Conservation (phyloP, 2,113 vertebrate species). For the Erythrocercus mccallii region DNA sequence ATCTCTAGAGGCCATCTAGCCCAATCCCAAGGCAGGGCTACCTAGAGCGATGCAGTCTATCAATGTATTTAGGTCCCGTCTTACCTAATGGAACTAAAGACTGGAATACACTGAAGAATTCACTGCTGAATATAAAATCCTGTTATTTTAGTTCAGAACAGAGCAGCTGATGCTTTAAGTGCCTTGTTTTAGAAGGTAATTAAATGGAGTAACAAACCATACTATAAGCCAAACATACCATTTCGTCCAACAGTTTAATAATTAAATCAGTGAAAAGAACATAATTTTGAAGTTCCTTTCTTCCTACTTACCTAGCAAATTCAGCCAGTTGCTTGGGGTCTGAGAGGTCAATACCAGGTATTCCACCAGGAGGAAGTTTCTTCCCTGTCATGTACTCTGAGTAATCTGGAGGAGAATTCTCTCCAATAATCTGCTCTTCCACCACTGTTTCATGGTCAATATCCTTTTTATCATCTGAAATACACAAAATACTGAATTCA, state of each 20-base stretch:
- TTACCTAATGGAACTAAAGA: not conserved
- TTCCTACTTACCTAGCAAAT: constrained; percentile 89
- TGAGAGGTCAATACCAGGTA: constrained; percentile 96
- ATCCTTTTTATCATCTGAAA: constrained; percentile 98
- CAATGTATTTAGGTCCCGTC: not conserved
- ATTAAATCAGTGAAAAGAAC: not conserved
- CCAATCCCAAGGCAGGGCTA: not conserved
- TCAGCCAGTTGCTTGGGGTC: constrained; percentile 98
- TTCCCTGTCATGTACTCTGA: constrained; percentile 99
- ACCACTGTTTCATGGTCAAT: constrained; percentile 95
- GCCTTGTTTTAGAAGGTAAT: not conserved
- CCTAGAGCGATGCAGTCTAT: not conserved
- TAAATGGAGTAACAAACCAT: not conserved
- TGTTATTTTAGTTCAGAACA: not conserved
- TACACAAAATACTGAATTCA: constrained; percentile 24
- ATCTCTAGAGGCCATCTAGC: not conserved
- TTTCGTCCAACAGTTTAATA: not conserved
- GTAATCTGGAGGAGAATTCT: constrained; percentile 97
- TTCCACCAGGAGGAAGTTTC: constrained; percentile 96
- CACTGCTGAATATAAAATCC: not conserved
- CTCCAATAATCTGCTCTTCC: constrained; percentile 93
- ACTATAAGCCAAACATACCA: not conserved
- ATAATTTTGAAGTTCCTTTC: not conserved
- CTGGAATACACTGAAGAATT: not conserved
- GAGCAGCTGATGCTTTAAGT: not conserved